Evolutionary conservation across 1,140 invertebrate species (phyloP).

Genomic region (Oedothorax gibbosus): DNA sequence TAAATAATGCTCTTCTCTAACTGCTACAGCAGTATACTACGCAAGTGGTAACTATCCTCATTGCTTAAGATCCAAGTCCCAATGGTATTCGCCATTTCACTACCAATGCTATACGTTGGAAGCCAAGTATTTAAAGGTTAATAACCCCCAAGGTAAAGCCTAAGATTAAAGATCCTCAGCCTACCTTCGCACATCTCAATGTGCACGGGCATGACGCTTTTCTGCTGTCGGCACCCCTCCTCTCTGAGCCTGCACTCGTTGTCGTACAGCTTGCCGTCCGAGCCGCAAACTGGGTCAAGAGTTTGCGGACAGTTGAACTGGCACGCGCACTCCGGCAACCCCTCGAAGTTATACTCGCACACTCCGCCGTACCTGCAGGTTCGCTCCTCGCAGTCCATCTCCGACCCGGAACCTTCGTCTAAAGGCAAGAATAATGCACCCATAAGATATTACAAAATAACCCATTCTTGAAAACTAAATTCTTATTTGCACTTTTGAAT

Average conservation of each 20-base stretch:
- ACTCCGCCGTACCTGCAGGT: slow-evolving; percentile 62
- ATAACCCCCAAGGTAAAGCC: too few species aligned
- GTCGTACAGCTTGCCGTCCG: slow-evolving; percentile 82
- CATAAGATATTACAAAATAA: too few species aligned
- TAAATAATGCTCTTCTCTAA: too few species aligned
- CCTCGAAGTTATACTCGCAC: slow-evolving; percentile 60
- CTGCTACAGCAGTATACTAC: too few species aligned
- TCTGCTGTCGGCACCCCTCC: slow-evolving; percentile 85
- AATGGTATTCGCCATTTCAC: too few species aligned
- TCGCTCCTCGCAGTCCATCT: slow-evolving; percentile 59
- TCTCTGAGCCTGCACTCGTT: slow-evolving; percentile 89
- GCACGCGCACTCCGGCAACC: slow-evolving; percentile 59
- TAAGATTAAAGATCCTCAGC: background rate
- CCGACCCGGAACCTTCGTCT: slow-evolving; percentile 51
- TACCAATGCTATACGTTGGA: too few species aligned
- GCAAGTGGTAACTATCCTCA: too few species aligned
- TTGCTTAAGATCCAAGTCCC: too few species aligned
- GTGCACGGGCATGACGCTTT: slow-evolving; percentile 81
- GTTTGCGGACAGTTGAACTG: slow-evolving; percentile 55
- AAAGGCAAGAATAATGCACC: background rate
- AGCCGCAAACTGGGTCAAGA: slow-evolving; percentile 66
- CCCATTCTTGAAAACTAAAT: too few species aligned
- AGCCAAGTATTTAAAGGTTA: too few species aligned
- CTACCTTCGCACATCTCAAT: slow-evolving; percentile 83
- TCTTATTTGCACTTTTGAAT: too few species aligned